Evolutionary conservation across 2,888 invertebrate species (phyloP).

Genomic region (Lottia gigantea): DNA sequence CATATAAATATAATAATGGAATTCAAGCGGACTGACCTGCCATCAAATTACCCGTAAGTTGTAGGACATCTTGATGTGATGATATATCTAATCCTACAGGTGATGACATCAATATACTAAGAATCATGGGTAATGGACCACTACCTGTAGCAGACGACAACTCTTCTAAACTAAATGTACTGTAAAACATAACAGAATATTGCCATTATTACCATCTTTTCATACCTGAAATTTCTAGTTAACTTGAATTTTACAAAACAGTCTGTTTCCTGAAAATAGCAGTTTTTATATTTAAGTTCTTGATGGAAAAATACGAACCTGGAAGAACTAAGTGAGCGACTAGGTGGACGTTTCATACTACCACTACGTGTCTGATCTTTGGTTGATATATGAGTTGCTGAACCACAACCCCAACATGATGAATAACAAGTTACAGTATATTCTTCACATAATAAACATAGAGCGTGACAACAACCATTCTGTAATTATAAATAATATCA

Average conservation of each 20-base stretch:
- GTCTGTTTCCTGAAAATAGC: too few species aligned
- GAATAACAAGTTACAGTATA: constrained; percentile 79
- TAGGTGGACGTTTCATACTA: constrained; percentile 47
- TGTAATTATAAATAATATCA: constrained; percentile 57
- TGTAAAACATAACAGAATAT: background rate
- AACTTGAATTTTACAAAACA: too few species aligned
- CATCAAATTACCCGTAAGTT: constrained; percentile 74
- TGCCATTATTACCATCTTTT: too few species aligned
- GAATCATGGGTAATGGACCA: constrained; percentile 59
- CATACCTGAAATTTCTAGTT: too few species aligned
- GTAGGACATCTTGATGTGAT: constrained; percentile 70
- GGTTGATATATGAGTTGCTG: constrained; percentile 48
- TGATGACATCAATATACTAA: constrained; percentile 67
- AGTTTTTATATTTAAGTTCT: too few species aligned
- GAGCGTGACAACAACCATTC: constrained; percentile 78
- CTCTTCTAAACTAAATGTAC: constrained; percentile 59
- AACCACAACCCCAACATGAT: constrained; percentile 76
- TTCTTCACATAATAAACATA: constrained; percentile 75
- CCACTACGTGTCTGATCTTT: constrained; percentile 39
- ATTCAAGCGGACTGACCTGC: constrained; percentile 67
- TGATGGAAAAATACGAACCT: constrained; percentile 36
- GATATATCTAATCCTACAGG: constrained; percentile 73
- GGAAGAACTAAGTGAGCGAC: constrained; percentile 54
- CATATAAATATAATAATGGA: background rate
- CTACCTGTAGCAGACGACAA: constrained; percentile 68